phyloP scores from a whole-genome alignment of 2,113 vertebrate genomes.

The Anthoscopus minutus region DNA sequence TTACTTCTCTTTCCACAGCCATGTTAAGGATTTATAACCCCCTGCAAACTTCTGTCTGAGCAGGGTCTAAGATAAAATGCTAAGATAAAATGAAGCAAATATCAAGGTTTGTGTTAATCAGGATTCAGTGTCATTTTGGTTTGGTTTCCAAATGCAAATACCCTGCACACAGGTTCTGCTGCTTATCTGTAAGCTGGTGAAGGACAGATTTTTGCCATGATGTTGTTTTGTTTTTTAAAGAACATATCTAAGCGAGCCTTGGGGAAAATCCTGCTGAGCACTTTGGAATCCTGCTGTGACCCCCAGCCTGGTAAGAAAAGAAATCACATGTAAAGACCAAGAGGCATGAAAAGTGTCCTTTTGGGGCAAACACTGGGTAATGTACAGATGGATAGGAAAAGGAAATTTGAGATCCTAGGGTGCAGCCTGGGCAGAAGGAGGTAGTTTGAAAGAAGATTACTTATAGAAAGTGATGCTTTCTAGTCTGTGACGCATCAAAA shows the following conservation, averaged over 20 bases:
- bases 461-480: background rate
- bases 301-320: conserved; percentile 77
- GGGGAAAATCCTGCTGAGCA: conserved; percentile 89
- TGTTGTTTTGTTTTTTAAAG: conserved; percentile 66
- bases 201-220: background rate
- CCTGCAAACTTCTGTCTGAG: background rate
- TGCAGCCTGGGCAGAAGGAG: background rate
- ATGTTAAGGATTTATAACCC: background rate
- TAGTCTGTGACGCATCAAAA: background rate
- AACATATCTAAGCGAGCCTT: conserved; percentile 84
- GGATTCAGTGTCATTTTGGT: background rate
- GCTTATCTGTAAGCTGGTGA: background rate
- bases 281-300: conserved; percentile 83
- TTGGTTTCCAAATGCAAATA: background rate
- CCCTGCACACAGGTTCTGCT: background rate
- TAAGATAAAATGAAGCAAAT: background rate
- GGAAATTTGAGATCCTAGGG: background rate
- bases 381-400: background rate
- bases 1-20: background rate
- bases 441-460: background rate
- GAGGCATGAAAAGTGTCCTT: background rate
- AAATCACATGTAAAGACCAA: background rate
- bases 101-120: background rate
- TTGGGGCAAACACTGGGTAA: background rate
- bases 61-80: background rate